Evolutionary conservation across 2,113 vertebrate genomes (phyloP), one percentile per base, ranked within the genome.

Genomic region (Sebastes schlegelii): DNA sequence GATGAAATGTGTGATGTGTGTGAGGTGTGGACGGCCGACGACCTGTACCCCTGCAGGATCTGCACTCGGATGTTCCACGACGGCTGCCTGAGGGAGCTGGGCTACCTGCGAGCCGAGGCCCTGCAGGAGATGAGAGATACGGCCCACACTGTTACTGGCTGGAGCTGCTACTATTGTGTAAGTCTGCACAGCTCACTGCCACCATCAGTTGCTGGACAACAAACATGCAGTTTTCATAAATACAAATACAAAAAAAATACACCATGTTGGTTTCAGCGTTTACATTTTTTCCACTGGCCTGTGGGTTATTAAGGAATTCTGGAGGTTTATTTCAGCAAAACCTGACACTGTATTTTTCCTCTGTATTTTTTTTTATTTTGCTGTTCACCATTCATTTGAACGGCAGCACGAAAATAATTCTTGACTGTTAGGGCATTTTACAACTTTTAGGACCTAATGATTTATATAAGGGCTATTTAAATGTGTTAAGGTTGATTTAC

Each of bases 111-210:
- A 68, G 92, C 94, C 0, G 96, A 96, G 77, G 94, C 96, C 0
- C 63, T 97, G 1, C 90, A 95, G 62, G 97, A 97, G 88, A 95
- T 98, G 96, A 96, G 93, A 0, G 97, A 98, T 79, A 96, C 94
- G 0, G 98, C 98, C 0, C 97, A 97, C 92, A 97, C 97, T 0
- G 95, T 97, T 58, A 95, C 94, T 0, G 98, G 98, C 88, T 99
- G 98, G 98, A 99, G 98, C 95, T 99, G 98, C 95, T 97, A 98
- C 94, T 98, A 97, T 91, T 99, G 98, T 34, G 98, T 99, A 93
- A 98, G 98, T 95, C 17, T 10, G 26, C 61, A 67, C 48, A 16
- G 46, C 74, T 66, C 21, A 2, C 42, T 61, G 43, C 4, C 43
- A 45, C 11, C 12, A 2, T 69, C 43, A 51, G 46, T 51, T 12